Percentiles rank a stretch among this genome's conserved stretches.
Conservation (phyloP, 2,113 vertebrate genomes). For the Abramis brama region DNA sequence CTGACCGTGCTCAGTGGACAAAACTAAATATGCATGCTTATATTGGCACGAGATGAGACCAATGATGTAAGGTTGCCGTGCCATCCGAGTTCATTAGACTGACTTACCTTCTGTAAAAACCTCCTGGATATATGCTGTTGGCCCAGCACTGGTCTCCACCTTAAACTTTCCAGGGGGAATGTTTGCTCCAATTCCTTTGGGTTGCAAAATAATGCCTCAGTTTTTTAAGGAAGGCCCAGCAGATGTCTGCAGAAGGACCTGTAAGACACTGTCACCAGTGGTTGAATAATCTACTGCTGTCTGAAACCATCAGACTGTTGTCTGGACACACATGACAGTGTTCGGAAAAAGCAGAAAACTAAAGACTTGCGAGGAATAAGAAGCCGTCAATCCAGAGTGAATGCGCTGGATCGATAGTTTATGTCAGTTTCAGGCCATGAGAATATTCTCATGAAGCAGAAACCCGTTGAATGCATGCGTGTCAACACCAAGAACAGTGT, state of each 20-base stretch:
- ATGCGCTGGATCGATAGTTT: conserved; percentile 47
- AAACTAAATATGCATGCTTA: conserved; percentile 43
- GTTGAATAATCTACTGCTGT: conserved; percentile 49
- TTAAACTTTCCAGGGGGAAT: conserved; percentile 74
- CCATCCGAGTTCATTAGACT: conserved; percentile 40
- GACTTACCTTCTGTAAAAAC: conserved; percentile 72
- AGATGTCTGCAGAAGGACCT: conserved; percentile 3
- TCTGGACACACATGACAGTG: conserved; percentile 60
- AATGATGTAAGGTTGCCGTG: conserved; percentile 36
- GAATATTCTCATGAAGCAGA: conserved; percentile 56
- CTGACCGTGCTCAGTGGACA: conserved; percentile 42
- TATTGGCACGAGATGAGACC: conserved; percentile 25
- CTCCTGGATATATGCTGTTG: conserved; percentile 63
- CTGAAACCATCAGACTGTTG: conserved; percentile 69
- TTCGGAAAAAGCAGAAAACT: conserved; percentile 46
- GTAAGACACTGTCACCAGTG: conserved; percentile 32
- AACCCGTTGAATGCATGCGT: conserved; percentile 67
- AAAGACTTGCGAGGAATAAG: conserved; percentile 42
- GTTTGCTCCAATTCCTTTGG: conserved; percentile 54
- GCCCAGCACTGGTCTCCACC: conserved; percentile 60
- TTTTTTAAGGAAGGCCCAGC: conserved; percentile 24
- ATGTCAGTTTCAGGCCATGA: conserved; percentile 60
- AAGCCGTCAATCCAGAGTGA: conserved; percentile 46
- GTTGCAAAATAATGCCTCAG: conserved; percentile 43
- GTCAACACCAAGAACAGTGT: conserved; percentile 66